Evolutionary conservation across 1,140 invertebrate genomes (phyloP), one percentile per base, ranked within the genome.

Genomic region (Argopecten irradians): DNA sequence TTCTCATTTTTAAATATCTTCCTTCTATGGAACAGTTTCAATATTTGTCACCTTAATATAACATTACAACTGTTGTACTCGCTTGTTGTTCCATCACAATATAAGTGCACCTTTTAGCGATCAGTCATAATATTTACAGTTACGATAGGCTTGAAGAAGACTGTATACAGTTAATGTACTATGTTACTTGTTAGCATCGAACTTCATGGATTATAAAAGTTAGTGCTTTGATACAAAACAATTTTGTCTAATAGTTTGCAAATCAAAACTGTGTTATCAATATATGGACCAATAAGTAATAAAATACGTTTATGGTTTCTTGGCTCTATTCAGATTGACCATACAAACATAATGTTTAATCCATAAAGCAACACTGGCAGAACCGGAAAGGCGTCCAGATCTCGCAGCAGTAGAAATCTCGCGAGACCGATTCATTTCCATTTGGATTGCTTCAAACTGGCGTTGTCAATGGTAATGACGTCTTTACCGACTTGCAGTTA

Each of bases 401-500:
- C 55, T 71, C 55, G 55, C n/a, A 71, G 55, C 55, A 71, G n/a
- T 71, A n/a, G 55, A 71, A 71, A 1, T 71, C 55, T 71, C 55
- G 55, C 55, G 55, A 71, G 55, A 71, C 55, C 55, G 55, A 71
- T 71, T 71, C 55, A 71, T 71, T 71, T 71, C 55, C 55, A 71
- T 71, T 71, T 71, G 55, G 55, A 71, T 71, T 71, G 55, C 55
- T 71, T 71, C 55, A 71, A 71, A 71, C 55, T 71, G 55, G 19
- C 55, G 55, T 71, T 71, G 55, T 71, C 55, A 71, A 28, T 71
- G 55, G 55, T n/a, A 71, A 71, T 71, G 55, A 71, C 55, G 55
- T 71, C n/a, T 71, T 28, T n/a, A n/a, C 55, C 55, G 22, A 71
- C 55, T 71, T 71, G 55, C 55, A 71, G 55, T 71, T 71, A 71